Evolutionary conservation across 2,888 invertebrate species (phyloP), one percentile per base, ranked within the genome.

Genomic region (Tachina fera): DNA sequence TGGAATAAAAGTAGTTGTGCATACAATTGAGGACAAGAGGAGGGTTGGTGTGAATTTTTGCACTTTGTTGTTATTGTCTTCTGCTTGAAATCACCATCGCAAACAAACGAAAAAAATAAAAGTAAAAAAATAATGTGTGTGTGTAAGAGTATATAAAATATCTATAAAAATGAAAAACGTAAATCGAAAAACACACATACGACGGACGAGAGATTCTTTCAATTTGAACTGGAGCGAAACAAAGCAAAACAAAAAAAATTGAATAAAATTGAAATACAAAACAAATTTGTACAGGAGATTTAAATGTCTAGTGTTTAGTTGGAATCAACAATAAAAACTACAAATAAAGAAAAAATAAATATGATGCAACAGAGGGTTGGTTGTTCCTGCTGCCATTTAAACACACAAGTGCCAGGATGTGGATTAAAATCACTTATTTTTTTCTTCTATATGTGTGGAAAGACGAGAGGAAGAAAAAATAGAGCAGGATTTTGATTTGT

Each of bases 41-140:
- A 87, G 90, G 89, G 77, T 91, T 89, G 90, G 91, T 91, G 91
- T 91, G 91, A 92, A 92, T 89, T 90, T 90, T 91, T 89, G 88
- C 92, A 92, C 92, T 91, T 90, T 87, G 88, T 87, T 79, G 53
- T 80, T 79, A 63, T 72, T 87, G 88, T 88, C 89, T 87, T 87
- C 76, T 84, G 75, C 70, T 68, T 63, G 67, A 82, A 80, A 82
- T 82, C 83, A 83, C 81, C 75, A 81, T 63, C 72, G 39, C 70
- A 78, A 83, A 67, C 39, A 22, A 58, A 71, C 41, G 45, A 72
- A 72, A 13, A 43, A 65, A 71, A n/a, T 31, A 51, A 72, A 83
- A 13, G 19, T 53, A 31, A 56, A 70, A 43, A 51, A 51, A 45
- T 31, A 43, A 58, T 58, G 39, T 56, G 11, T 68, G 43, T 63